Evolutionary conservation across 2,113 vertebrate genomes (phyloP), one percentile per base, ranked within the genome.

Genomic region (Rhadina sibilatrix): DNA sequence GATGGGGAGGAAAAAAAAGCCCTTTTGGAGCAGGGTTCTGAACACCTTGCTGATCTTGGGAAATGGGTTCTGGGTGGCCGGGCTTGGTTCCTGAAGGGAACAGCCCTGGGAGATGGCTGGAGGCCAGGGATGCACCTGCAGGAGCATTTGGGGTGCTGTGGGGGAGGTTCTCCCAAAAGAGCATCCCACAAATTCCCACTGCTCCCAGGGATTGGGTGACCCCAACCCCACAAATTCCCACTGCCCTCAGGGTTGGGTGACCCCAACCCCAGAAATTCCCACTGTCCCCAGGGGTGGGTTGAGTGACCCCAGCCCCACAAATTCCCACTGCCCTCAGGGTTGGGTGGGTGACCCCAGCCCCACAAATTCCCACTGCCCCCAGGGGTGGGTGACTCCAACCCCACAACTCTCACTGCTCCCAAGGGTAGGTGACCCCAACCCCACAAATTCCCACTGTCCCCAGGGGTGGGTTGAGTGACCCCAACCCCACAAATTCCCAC

Each of bases 271-370:
- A 53, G 21, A 33, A 6, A 4, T 5, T 27, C 28, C 33, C 1
- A 0, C 44, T 49, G 46, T 3, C 40, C 53, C 9, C 16, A 0
- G 46, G 49, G 31, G 6, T 38, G 4, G 65, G 44, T 22, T 38
- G 4, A 59, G 44, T 22, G 69, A 24, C 17, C 1, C 27, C 7
- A 6, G 23, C 21, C 56, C 56, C 56, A 57, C 42, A 38, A 44
- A 44, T 16, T 44, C 42, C 59, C 1, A 0, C 17, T 5, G 42
- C 61, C 52, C 54, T 6, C 25, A 0, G 47, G 56, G n/a, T n/a
- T n/a, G n/a, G 40, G 3, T 27, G 16, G 42, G 42, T 47, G 46
- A 25, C 18, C 2, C 31, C 7, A 6, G 25, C 22, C 57, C n/a
- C 57, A 59, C n/a, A 15, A 60, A 37, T 15, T 49, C 47, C 47